Conservation (phyloP, 2,113 vertebrate genomes). For the Phalacrocorax brasilianus region DNA sequence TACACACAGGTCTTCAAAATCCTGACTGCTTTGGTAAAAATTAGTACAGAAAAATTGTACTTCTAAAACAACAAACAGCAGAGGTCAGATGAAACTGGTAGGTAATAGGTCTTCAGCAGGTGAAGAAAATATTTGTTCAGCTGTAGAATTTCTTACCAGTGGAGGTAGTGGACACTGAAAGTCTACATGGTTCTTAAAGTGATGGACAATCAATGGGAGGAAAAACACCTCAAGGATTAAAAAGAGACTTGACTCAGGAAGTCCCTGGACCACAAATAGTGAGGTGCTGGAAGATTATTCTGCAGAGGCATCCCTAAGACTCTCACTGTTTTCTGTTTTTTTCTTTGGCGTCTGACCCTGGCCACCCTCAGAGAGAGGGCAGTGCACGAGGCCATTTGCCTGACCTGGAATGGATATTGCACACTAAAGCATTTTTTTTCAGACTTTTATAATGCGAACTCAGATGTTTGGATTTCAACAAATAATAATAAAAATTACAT, state of each 20-base stretch:
- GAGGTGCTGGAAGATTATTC: background rate
- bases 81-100: background rate
- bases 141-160: background rate
- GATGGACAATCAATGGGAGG: background rate
- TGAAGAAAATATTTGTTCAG: background rate
- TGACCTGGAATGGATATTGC: background rate
- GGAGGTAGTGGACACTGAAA: background rate
- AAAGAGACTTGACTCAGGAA: background rate
- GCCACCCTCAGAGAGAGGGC: background rate
- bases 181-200: background rate
- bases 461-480: background rate
- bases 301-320: background rate
- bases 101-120: background rate
- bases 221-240: background rate
- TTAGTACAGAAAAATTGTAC: background rate
- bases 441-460: background rate
- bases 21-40: background rate
- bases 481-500: conserved; percentile 21
- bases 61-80: background rate
- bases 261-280: background rate
- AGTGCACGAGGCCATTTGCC: background rate
- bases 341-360: background rate
- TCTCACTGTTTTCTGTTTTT: rapidly evolving
- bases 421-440: background rate
- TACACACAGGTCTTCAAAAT: background rate